Evolutionary conservation across 2,888 invertebrate species (phyloP).

Genomic region (Norana najaformis): DNA sequence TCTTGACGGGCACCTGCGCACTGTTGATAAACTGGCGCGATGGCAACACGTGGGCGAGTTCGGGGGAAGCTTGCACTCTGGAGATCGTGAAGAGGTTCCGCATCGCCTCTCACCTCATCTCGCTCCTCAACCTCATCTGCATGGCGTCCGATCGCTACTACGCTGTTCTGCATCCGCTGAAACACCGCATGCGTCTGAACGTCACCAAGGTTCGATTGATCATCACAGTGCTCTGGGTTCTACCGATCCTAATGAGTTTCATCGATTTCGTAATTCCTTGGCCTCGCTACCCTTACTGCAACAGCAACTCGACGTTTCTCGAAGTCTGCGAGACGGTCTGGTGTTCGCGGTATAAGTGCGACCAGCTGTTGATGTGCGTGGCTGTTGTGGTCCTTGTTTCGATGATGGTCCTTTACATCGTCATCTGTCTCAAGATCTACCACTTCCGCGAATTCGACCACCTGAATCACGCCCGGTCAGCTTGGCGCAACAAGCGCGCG

Average conservation of each 20-base stretch:
- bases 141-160: constrained; percentile 41
- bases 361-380: constrained; percentile 37
- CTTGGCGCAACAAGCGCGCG: constrained; percentile 49
- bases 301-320: not conserved
- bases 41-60: not conserved
- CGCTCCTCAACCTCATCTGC: constrained; percentile 40
- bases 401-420: constrained; percentile 36
- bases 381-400: constrained; percentile 34
- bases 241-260: constrained; percentile 29
- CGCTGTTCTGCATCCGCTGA: constrained; percentile 38
- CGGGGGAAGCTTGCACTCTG: constrained; percentile 28
- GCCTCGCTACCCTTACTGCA: constrained; percentile 30
- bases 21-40: constrained; percentile 28
- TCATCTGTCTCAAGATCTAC: constrained; percentile 38
- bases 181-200: constrained; percentile 34
- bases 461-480: constrained; percentile 19
- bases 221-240: constrained; percentile 38
- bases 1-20: constrained; percentile 37
- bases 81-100: constrained; percentile 26
- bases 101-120: constrained; percentile 33
- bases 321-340: constrained; percentile 29
- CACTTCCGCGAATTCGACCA: constrained; percentile 27
- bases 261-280: constrained; percentile 37
- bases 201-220: constrained; percentile 28
- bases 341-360: constrained; percentile 32